A percentile compares a stretch with the other conserved stretches of the same genome.
Conservation (phyloP, 2,888 invertebrate species). For the Fragum fragum region DNA sequence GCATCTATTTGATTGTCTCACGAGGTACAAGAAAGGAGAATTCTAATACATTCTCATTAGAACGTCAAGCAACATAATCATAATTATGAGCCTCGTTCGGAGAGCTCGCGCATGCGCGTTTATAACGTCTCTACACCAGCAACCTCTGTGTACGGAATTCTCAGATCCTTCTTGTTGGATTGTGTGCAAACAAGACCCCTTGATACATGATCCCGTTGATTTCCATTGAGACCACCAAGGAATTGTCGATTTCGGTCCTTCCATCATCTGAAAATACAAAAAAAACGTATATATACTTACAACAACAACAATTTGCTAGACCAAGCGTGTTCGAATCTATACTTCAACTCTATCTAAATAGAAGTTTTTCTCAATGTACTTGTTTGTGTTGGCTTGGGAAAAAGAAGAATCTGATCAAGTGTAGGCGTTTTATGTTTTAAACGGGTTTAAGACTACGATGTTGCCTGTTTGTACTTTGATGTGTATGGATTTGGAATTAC, state of each 20-base stretch:
- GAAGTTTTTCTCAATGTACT: too few relatives aligned
- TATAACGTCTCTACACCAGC: constrained; percentile 18
- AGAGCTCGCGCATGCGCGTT: constrained; percentile 25
- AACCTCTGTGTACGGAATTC: not conserved
- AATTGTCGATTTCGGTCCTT: constrained; percentile 92
- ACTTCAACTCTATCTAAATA: too few relatives aligned
- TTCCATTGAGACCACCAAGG: constrained; percentile 97
- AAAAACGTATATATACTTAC: not conserved
- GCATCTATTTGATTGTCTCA: not conserved
- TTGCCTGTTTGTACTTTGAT: too few relatives aligned
- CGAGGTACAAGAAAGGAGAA: not conserved
- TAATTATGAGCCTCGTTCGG: constrained; percentile 9
- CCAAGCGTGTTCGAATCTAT: too few relatives aligned
- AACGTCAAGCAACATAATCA: not conserved
- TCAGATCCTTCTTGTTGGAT: constrained; percentile 74
- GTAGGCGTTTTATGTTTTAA: too few relatives aligned
- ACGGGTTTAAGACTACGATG: too few relatives aligned
- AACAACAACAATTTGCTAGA: too few relatives aligned
- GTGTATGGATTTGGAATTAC: too few relatives aligned
- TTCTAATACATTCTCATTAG: not conserved
- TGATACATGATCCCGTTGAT: constrained; percentile 98
- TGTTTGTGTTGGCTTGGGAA: too few relatives aligned
- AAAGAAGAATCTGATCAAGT: too few relatives aligned
- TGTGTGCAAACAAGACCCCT: constrained; percentile 93
- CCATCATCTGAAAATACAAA: constrained; percentile 90